Evolutionary conservation across 1,140 invertebrate species (phyloP), one percentile per base, ranked within the genome.

Genomic region (Magallana ariakensis): DNA sequence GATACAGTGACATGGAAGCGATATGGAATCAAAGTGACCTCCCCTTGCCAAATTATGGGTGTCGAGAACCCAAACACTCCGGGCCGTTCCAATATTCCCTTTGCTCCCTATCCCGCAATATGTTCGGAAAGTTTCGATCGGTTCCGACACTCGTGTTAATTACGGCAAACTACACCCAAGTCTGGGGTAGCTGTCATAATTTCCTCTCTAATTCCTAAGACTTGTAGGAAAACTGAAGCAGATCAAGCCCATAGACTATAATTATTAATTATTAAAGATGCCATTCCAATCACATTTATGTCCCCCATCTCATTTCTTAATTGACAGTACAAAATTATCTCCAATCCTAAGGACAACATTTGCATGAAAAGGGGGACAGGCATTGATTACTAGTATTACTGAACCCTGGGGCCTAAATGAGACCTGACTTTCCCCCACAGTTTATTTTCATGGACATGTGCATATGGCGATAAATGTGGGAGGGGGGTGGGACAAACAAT

Each of bases 191-290:
- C 66, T 75, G 66, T 75, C 66, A 75, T 75, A 75, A 75, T 33
- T 75, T 75, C 66, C 66, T 75, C 66, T 75, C 66, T 33, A 19
- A 75, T 26, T 75, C 33, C 22, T 75, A 22, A 10, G 3, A 75
- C 2, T 19, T 75, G 66, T 75, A 26, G 33, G 66, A 75, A 46
- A 19, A 26, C 33, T 75, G 19, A 75, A 75, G 19, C 66, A 75
- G 13, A 75, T 75, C 66, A 26, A 75, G 13, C 66, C 33, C 66
- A 75, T 26, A 13, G 22, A 75, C 66, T 26, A 75, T 75, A 75
- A 75, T 75, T 75, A 75, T 75, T 26, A 75, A 75, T 75, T 75
- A 75, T 75, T 19, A 75, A 33, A 75, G 19, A 75, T 26, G 66
- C 33, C 66, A 13, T 70, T 26, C 66, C 66, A 46, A 75, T 75